Base-by-base conservation (phyloP, 2,113 vertebrate species). In the Bungarus multicinctus region DNA sequence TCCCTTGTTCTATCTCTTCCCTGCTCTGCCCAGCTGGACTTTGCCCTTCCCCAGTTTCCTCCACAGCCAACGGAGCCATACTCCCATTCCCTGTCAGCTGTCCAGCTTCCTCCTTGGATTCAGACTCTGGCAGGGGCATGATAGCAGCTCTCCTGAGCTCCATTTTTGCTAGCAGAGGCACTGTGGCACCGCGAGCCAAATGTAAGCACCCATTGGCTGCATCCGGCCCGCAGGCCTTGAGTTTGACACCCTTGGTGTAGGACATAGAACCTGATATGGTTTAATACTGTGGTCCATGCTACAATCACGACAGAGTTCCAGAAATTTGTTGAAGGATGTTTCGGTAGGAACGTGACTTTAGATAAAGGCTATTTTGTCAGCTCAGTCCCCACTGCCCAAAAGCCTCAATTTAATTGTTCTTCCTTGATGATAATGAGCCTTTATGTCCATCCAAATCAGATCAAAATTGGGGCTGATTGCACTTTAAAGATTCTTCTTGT, bases 391-490 rank as follows among this genome's bases (percentile, higher is more conserved):
- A 55, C 94, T 96, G 90, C 53, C 92, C 93, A 91, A 94, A 91
- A 90, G 55, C 93, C 85, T 69, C 60, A 55, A 27, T 69, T 93
- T 95, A 95, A 95, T 95, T 96, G 39, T 25, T 93, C 85, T 50
- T 94, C 95, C 69, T 69, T 92, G 90, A 91, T 91, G 90, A 52
- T 85, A 39, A 25, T n/a, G 54, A 92, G 93, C 89, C 88, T 94
- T 90, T 89, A 94, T 58, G 74, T 90, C 39, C 91, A 86, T 92
- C 93, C 39, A 95, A 90, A 94, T 95, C 0, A 0, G 89, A 95
- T 95, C 94, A 97, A 96, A 96, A 85, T 1, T 74, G 57, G 58
- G 93, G 95, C 94, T 95, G 86, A 88, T 88, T 95, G 60, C 86
- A 52, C 92, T 96, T 96, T 91, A 94, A 93, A 34, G 89, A 55